Evolutionary conservation across 2,888 invertebrate species (phyloP).

Genomic region (Aphelenchoides bicaudatus): DNA sequence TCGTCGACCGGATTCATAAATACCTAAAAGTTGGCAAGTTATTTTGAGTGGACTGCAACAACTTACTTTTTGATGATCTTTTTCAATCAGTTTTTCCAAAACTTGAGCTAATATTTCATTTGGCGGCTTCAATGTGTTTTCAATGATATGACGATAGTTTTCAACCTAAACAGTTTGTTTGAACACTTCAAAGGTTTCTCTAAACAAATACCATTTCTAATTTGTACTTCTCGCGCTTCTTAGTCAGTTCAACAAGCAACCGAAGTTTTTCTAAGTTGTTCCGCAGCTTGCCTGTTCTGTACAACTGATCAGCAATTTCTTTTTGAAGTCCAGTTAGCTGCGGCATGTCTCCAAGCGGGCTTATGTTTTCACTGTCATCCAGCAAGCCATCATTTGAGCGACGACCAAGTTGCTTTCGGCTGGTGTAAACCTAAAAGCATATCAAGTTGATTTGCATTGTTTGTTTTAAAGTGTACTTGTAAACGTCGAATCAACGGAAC

Average conservation of each 20-base stretch:
- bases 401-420: slow-evolving; percentile 22
- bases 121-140: slow-evolving; percentile 20
- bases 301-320: slow-evolving; percentile 12
- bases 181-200: background rate
- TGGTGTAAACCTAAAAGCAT: slow-evolving; percentile 33
- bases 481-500: slow-evolving; percentile 83
- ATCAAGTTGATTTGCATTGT: too few relatives aligned
- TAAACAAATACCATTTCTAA: slow-evolving; percentile 27
- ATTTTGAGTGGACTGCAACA: too few relatives aligned
- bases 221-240: slow-evolving; percentile 91
- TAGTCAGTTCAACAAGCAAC: slow-evolving; percentile 84
- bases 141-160: slow-evolving; percentile 17
- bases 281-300: slow-evolving; percentile 66
- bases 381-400: slow-evolving; percentile 18
- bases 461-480: too few relatives aligned
- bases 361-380: background rate
- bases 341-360: background rate
- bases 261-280: slow-evolving; percentile 89
- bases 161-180: slow-evolving; percentile 3
- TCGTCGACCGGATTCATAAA: slow-evolving; percentile 45
- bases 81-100: slow-evolving; percentile 29
- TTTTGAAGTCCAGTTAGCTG: background rate
- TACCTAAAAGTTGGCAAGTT: slow-evolving; percentile 27
- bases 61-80: slow-evolving; percentile 32
- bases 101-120: slow-evolving; percentile 23